Evolutionary conservation across 1,140 invertebrate species (phyloP), one percentile per base, ranked within the genome.

Genomic region (Drosophila repletoides): DNA sequence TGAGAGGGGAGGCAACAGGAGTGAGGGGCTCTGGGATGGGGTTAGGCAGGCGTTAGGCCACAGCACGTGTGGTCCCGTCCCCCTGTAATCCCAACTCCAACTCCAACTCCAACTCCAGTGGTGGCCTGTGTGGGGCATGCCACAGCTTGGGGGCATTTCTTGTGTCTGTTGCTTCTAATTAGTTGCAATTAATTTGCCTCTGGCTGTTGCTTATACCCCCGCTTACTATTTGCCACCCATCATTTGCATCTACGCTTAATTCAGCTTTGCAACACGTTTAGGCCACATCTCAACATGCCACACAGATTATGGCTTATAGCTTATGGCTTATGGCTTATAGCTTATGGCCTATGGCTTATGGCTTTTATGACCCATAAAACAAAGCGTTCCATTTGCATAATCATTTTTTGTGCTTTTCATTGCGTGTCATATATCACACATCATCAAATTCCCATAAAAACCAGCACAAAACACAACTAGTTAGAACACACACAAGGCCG

Each of bases 391-490:
- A 83, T 83, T 83, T 83, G 79, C 77, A 83, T 83, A 77, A 77
- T 71, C 70, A 73, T 81, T 29, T 12, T 41, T 53, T 12, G 3
- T 14, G 22, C 63, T 58, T 76, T 68, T 72, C 51, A 76, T 71
- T 84, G 79, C 79, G 77, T 83, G 70, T 77, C 79, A 83, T 84
- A 84, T 83, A 84, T 83, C 74, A 79, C 77, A 83, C 77, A 83
- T 83, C 77, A 83, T 83, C 79, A 83, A 83, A 79, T 65, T 24
- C 58, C 56, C 74, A 77, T 83, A 81, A 84, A 79, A 72, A 33
- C 26, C 5, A 22, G 19, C 10, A 36, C 5, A 36, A 26, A 36
- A 17, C 9, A 14, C 4, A 14, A 12, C 51, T 26, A 26, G 17
- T 29, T 46, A 36, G 22, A 36, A 28, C 12, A 5, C 5, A n/a